Evolutionary conservation across 1,140 invertebrate genomes (phyloP), one percentile per base, ranked within the genome.

Genomic region (Amphibalanus amphitrite): DNA sequence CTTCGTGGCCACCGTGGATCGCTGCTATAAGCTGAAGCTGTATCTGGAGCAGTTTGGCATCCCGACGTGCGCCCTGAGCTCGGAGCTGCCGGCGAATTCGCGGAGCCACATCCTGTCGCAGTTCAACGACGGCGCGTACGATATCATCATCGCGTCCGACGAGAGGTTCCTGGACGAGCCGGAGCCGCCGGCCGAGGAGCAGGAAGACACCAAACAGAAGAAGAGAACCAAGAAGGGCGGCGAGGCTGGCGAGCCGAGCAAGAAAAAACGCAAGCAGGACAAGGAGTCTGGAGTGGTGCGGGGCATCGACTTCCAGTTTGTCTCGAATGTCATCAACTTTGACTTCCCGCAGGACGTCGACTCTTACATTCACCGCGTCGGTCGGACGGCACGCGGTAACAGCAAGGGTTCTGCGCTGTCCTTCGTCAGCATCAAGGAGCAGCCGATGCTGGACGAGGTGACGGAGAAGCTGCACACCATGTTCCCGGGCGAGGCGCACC

Each of bases 1-100:
- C 74, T 99, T 99, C 85, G 95, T 99, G 0, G 94, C 95, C 79
- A 90, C 88, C 69, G 94, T 67, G 38, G 76, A 69, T 29, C 64
- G 71, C 72, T 72, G 69, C 84, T 84, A 69, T 79, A 93, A 90
- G 79, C 82, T 99, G 65, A 97, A 97, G 80, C 80, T 99, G 68
- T 98, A 93, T 82, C 79, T 99, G 68, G 94, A 98, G 80, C 95
- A 98, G 81, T 99, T 99, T 85, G 92, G 89, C 75, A 93, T 99
- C 74, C 85, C 86, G 28, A 86, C 92, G 0, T 98, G 95, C 82
- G 88, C 98, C 4, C 81, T 99, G 23, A 99, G 99, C 81, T 94
- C 94, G 0, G 96, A 99, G 82, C 83, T 99, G 72, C 97, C 97
- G 20, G 88, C 95, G 0, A 87, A 88, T 69, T 93, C 93, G 17